A percentile compares a stretch with the other conserved stretches of the same genome.
These are phyloP conservation scores for Oncorhynchus mykiss DNA, from an alignment of 2,113 vertebrate genomes.

Conservation along the genomic window DNA sequence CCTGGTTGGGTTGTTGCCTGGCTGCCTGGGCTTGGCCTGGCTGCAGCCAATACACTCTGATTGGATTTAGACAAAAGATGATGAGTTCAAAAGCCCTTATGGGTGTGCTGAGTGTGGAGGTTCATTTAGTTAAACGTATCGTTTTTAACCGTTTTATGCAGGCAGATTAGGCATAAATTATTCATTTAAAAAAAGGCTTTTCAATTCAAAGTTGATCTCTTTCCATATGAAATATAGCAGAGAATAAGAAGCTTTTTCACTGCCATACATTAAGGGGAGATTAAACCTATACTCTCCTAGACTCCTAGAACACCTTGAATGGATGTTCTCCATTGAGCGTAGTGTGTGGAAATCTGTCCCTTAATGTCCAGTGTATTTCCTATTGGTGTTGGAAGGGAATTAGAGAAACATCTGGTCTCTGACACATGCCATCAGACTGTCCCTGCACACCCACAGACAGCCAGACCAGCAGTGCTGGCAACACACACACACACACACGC, in stretches of 20 bases:
- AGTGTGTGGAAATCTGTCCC: too few relatives aligned
- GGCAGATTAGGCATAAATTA: neutral
- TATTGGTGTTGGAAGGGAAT: constrained; percentile 19
- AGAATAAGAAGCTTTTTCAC: neutral
- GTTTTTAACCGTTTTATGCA: neutral
- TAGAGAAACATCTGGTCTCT: constrained; percentile 40
- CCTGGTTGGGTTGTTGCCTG: constrained; percentile 45
- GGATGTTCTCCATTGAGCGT: too few relatives aligned
- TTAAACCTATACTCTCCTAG: too few relatives aligned
- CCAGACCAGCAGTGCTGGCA: constrained; percentile 3
- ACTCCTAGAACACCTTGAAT: too few relatives aligned
- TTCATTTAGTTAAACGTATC: constrained; percentile 23
- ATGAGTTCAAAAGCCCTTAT: constrained; percentile 2
- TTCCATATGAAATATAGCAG: neutral
- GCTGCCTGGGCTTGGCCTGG: neutral
- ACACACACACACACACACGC: neutral
- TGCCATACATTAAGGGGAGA: neutral
- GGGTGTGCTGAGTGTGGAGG: constrained; percentile 26
- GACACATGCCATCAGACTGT: constrained; percentile 14
- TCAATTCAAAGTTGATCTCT: neutral
- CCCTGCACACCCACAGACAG: neutral
- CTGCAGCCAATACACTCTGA: constrained; percentile 23
- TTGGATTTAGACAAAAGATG: constrained; percentile 22
- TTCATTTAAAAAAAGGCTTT: neutral
- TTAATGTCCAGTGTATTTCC: neutral